Conservation (phyloP, 2,113 vertebrate genomes). For the Neomonachus schauinslandi region DNA sequence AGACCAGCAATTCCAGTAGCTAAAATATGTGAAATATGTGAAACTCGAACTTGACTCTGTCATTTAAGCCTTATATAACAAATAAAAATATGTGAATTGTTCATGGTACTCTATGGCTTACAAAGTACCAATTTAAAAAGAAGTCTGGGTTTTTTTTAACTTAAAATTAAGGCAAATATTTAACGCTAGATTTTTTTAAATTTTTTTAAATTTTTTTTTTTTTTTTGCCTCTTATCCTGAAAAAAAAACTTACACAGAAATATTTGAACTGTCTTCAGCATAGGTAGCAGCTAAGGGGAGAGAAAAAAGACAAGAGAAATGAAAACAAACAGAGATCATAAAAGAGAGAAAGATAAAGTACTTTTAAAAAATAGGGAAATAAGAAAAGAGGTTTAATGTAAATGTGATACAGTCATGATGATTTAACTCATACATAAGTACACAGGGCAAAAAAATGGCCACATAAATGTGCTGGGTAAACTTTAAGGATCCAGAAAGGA, state of each 20-base stretch:
- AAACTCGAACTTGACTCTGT: not conserved
- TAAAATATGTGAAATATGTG: conserved; percentile 34
- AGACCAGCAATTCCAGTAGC: not conserved
- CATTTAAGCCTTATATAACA: conserved; percentile 42
- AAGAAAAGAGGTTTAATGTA: conserved; percentile 68
- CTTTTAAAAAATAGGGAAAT: conserved; percentile 70
- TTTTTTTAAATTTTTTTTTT: not conserved
- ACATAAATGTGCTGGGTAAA: conserved; percentile 82
- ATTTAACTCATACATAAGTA: conserved; percentile 79
- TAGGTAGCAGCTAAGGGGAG: not conserved
- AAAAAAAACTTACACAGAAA: conserved; percentile 17
- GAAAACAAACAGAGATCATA: conserved; percentile 65
- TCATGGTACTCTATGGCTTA: not conserved
- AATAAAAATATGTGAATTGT: conserved; percentile 21
- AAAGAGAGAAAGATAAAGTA: conserved; percentile 54
- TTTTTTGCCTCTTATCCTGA: conserved; percentile 39
- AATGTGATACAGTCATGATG: conserved; percentile 72
- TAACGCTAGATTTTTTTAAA: not conserved
- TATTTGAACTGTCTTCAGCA: not conserved
- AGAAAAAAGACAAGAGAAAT: conserved; percentile 17
- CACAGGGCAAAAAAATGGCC: conserved; percentile 70
- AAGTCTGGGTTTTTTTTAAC: not conserved
- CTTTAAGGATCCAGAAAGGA: conserved; percentile 78
- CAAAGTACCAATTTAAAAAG: not conserved
- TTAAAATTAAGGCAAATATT: conserved; percentile 8